A percentile compares a stretch with the other conserved stretches of the same genome.
phyloP scores from a whole-genome alignment of 2,797 vertebrate species.

The Gadopsis marmoratus region DNA sequence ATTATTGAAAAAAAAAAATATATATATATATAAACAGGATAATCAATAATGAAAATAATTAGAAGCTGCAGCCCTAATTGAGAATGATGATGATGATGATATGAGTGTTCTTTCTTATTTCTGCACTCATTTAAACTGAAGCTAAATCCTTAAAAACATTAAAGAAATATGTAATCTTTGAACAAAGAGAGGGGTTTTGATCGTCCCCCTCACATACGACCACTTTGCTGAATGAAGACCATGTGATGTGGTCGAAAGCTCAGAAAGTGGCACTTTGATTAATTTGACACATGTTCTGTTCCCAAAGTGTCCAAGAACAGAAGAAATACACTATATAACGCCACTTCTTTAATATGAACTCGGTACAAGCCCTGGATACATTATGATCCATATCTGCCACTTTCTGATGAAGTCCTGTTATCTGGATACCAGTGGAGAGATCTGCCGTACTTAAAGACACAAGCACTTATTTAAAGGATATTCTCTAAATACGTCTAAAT shows the following conservation, averaged over 20 bases:
- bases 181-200: not conserved
- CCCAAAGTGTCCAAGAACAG: not conserved
- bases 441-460: slow-evolving; percentile 4
- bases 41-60: not conserved
- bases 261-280: not conserved
- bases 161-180: not conserved
- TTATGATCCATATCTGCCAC: slow-evolving; percentile 17
- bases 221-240: not conserved
- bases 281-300: not conserved
- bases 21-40: not conserved
- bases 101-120: not conserved
- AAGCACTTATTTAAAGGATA: not conserved
- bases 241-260: not conserved
- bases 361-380: not conserved
- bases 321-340: not conserved
- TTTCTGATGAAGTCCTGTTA: slow-evolving; percentile 15
- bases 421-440: slow-evolving; percentile 2
- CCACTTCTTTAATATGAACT: not conserved
- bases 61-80: not conserved
- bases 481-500: not conserved
- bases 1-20: not conserved
- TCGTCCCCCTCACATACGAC: not conserved
- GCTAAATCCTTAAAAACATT: not conserved
- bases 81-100: too few species aligned
- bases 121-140: not conserved